Evolutionary conservation across 2,888 invertebrate genomes (phyloP).

Genomic region (Cinara cedri): DNA sequence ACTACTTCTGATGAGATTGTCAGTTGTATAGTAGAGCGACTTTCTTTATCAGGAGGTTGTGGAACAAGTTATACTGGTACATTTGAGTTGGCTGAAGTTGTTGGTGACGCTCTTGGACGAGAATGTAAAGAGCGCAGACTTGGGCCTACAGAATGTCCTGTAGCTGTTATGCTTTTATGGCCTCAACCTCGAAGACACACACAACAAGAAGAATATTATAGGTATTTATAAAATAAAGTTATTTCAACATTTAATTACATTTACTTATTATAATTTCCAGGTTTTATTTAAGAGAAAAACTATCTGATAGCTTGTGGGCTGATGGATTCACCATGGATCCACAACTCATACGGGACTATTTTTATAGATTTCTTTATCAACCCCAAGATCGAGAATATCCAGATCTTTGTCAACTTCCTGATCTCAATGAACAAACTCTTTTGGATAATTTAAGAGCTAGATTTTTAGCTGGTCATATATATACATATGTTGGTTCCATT

Average conservation of each 20-base stretch:
- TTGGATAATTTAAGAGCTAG: conserved; percentile 87
- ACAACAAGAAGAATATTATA: conserved; percentile 64
- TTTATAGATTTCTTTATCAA: conserved; percentile 87
- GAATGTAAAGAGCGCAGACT: conserved; percentile 92
- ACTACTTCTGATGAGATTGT: conserved; percentile 92
- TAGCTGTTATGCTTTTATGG: conserved; percentile 83
- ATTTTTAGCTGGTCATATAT: conserved; percentile 90
- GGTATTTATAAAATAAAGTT: conserved; percentile 62
- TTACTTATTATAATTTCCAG: conserved; percentile 64
- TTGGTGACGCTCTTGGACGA: conserved; percentile 82
- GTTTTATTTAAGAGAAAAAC: conserved; percentile 87
- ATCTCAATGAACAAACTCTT: conserved; percentile 90
- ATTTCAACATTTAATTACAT: conserved; percentile 18
- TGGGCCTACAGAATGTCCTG: conserved; percentile 80
- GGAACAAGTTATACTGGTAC: conserved; percentile 66
- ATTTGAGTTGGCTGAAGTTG: conserved; percentile 88
- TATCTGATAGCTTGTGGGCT: conserved; percentile 83
- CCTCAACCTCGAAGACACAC: conserved; percentile 67
- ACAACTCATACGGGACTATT: conserved; percentile 90
- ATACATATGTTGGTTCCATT: conserved; percentile 95
- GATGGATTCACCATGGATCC: conserved; percentile 89
- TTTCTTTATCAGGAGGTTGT: conserved; percentile 68
- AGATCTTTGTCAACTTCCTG: conserved; percentile 92
- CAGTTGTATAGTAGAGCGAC: conserved; percentile 80
- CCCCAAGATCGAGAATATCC: conserved; percentile 93